phyloP scores from a whole-genome alignment of 2,888 invertebrate species.

The Ennomos fuscantarius region DNA sequence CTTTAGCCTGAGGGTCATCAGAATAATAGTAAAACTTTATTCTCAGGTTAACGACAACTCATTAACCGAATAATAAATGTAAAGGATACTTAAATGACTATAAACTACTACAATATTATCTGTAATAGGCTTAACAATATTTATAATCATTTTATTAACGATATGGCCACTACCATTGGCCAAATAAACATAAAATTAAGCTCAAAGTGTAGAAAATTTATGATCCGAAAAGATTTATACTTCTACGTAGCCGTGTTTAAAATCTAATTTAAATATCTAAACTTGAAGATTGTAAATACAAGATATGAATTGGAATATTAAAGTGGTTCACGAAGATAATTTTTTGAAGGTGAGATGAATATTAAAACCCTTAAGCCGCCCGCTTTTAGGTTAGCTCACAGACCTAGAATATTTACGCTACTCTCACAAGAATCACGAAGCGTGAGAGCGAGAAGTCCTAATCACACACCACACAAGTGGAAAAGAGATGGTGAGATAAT shows the following conservation, averaged over 20 bases:
- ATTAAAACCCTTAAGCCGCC: slow-evolving; percentile 6
- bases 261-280: slow-evolving; percentile 35
- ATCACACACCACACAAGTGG: too few relatives aligned
- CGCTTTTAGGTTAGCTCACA: slow-evolving; percentile 6
- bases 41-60: too few relatives aligned
- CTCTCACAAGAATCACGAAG: too few relatives aligned
- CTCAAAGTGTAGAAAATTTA: slow-evolving; percentile 33
- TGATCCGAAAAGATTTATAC: slow-evolving; percentile 37
- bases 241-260: slow-evolving; percentile 31
- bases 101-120: slow-evolving; percentile 32
- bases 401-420: too few relatives aligned
- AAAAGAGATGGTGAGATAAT: too few relatives aligned
- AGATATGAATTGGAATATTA: slow-evolving; percentile 26
- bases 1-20: too few relatives aligned
- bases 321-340: slow-evolving; percentile 15
- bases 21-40: too few relatives aligned
- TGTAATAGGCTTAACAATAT: slow-evolving; percentile 37
- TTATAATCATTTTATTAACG: slow-evolving; percentile 34
- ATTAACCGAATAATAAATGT: slow-evolving; percentile 23
- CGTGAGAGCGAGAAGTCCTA: too few relatives aligned
- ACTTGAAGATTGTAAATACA: slow-evolving; percentile 20
- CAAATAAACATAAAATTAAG: slow-evolving; percentile 32
- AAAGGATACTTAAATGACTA: slow-evolving; percentile 28
- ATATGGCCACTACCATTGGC: slow-evolving; percentile 33
- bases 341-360: slow-evolving; percentile 17